Conservation (phyloP, 1,140 invertebrate genomes). For the Notospermus geniculatus region DNA sequence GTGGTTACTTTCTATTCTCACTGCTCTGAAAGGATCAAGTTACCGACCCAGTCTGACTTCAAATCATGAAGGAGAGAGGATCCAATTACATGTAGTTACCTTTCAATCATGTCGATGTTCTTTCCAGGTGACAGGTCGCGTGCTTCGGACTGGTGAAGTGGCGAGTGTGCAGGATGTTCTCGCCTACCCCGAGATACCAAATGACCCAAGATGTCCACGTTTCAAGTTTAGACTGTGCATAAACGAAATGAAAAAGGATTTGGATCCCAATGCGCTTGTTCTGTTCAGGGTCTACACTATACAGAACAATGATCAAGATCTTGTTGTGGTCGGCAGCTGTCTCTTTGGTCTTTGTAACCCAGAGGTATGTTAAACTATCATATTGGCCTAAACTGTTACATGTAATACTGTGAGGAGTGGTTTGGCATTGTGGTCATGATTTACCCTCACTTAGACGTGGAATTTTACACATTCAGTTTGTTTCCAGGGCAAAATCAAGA, state of each 20-base stretch:
- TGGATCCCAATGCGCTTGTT: slow-evolving; percentile 47
- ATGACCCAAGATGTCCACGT: slow-evolving; percentile 43
- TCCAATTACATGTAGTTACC: no score
- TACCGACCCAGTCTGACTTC: no score
- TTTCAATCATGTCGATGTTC: no score
- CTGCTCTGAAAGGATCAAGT: no score
- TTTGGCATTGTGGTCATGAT: background rate
- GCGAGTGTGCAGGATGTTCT: slow-evolving; percentile 48
- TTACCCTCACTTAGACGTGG: background rate
- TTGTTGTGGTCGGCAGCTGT: slow-evolving; percentile 53
- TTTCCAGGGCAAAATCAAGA: slow-evolving; percentile 31
- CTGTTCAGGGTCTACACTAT: slow-evolving; percentile 54
- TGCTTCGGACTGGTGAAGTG: slow-evolving; percentile 48
- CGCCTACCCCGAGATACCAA: slow-evolving; percentile 42
- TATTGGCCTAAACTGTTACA: background rate
- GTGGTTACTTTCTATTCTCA: no score
- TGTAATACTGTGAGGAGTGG: background rate
- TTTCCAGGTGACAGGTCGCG: slow-evolving; percentile 53
- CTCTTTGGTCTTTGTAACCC: slow-evolving; percentile 46
- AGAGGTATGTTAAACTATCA: slow-evolving; percentile 2
- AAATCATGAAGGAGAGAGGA: no score
- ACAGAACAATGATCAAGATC: slow-evolving; percentile 41
- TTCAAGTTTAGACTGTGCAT: slow-evolving; percentile 48
- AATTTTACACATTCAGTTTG: background rate
- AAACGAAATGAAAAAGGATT: slow-evolving; percentile 41